These are phyloP conservation scores for Clarias gariepinus DNA, from an alignment of 2,113 vertebrate species.

Conservation along the genomic window DNA sequence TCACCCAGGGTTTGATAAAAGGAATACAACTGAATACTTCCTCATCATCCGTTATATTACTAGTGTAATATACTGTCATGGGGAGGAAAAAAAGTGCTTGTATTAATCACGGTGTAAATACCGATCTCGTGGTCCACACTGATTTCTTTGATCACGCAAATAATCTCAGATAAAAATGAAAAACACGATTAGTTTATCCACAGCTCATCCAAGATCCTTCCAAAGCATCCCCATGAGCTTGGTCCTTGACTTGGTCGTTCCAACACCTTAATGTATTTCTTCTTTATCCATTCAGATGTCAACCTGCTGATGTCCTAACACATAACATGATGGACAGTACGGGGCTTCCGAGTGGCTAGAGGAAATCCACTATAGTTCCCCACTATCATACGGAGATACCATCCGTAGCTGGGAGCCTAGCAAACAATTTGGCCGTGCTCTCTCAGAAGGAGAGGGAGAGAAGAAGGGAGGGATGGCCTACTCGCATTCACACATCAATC, in stretches of 20 bases:
- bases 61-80: not conserved
- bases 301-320: not conserved
- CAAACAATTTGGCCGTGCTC: too few relatives aligned
- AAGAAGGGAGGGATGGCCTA: too few relatives aligned
- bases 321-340: not conserved
- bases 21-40: not conserved
- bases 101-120: not conserved
- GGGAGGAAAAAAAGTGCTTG: not conserved
- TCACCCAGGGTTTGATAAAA: conserved; percentile 41
- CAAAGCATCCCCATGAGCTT: not conserved
- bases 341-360: too few relatives aligned
- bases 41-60: not conserved
- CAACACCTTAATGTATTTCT: not conserved
- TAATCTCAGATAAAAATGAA: not conserved
- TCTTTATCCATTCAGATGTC: not conserved
- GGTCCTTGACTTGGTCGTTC: not conserved
- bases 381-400: too few relatives aligned
- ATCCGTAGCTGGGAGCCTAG: too few relatives aligned
- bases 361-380: too few relatives aligned
- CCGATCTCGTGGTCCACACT: too few relatives aligned
- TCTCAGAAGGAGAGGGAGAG: too few relatives aligned
- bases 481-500: too few relatives aligned
- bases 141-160: not conserved
- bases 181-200: not conserved
- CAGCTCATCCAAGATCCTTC: not conserved